A percentile compares a stretch with the other conserved stretches of the same genome.
Evolutionary conservation across 1,140 invertebrate genomes (phyloP).

Genomic region (honey bee (Apis mellifera)): Amel_HAv3.1 CM009938.2:10287501-10288000

Average conservation of each 20-base stretch:
- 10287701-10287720: not conserved
- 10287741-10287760: slow-evolving; percentile 8
- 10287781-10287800: not conserved
- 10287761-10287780: slow-evolving; percentile 11
- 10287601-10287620: not conserved
- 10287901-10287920: not conserved
- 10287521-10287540: too few relatives aligned
- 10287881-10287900: not conserved
- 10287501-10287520: too few relatives aligned
- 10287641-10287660: not conserved
- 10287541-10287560: too few relatives aligned
- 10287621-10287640: slow-evolving; percentile 11
- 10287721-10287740: not conserved
- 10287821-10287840: not conserved
- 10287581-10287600: not conserved
- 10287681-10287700: not conserved
- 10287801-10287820: not conserved
- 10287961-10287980: too few relatives aligned
- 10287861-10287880: not conserved
- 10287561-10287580: too few relatives aligned
- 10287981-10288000: too few relatives aligned
- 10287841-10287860: not conserved
- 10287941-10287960: not conserved
- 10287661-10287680: slow-evolving; percentile 8
- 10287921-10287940: not conserved